A percentile compares a stretch with the other conserved stretches of the same genome.
Conservation (phyloP, 2,113 vertebrate genomes). For the Elephantulus edwardii region DNA sequence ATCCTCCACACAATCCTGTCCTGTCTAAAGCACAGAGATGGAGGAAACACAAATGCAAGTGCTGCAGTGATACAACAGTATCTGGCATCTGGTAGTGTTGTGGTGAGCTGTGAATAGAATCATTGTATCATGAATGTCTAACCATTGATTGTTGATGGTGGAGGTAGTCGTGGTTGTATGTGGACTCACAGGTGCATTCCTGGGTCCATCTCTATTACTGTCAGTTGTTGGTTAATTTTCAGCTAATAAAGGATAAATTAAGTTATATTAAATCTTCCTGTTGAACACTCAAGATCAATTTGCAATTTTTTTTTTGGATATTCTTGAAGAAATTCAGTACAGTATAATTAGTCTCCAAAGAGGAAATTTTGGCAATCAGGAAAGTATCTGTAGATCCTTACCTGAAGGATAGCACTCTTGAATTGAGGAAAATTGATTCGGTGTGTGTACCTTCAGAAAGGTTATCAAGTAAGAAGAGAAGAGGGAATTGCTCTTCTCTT, state of each 20-base stretch:
- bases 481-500: neutral
- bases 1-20: neutral
- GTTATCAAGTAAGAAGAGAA: neutral
- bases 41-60: neutral
- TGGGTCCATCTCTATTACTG: neutral
- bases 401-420: neutral
- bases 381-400: neutral
- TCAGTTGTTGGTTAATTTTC: neutral
- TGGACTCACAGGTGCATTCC: neutral
- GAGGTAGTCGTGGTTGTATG: neutral
- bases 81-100: neutral
- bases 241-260: neutral
- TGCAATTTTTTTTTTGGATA: neutral
- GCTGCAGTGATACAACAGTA: too few relatives aligned
- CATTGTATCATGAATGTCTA: neutral
- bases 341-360: neutral
- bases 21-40: neutral
- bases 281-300: neutral
- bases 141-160: neutral
- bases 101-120: neutral
- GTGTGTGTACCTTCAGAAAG: neutral
- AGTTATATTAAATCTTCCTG: neutral
- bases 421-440: neutral
- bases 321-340: neutral
- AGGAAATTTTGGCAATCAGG: neutral